Conservation (phyloP, 2,888 invertebrate species). For the Antitype chi region DNA sequence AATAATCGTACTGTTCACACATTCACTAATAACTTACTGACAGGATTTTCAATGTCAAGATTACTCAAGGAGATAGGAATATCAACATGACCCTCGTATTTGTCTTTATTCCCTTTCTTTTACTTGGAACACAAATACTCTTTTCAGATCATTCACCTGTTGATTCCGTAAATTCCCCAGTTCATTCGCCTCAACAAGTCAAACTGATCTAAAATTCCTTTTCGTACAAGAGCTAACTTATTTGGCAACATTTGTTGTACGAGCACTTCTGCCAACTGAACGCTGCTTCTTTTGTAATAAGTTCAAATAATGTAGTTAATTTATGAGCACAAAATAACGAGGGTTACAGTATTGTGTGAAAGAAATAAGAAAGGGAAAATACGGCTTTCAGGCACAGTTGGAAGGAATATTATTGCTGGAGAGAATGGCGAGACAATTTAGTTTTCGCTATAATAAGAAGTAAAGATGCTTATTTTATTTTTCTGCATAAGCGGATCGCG, state of each 20-base stretch:
- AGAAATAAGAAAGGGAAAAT: slow-evolving; percentile 58
- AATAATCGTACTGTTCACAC: slow-evolving; percentile 11
- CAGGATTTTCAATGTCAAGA: slow-evolving; percentile 36
- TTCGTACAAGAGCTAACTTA: slow-evolving; percentile 35
- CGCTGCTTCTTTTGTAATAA: slow-evolving; percentile 40
- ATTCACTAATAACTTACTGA: slow-evolving; percentile 14
- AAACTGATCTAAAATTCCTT: slow-evolving; percentile 49
- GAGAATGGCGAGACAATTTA: slow-evolving; percentile 23
- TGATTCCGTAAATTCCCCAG: slow-evolving; percentile 44
- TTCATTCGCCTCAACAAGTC: slow-evolving; percentile 44
- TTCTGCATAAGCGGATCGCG: slow-evolving; percentile 1
- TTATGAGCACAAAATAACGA: slow-evolving; percentile 47
- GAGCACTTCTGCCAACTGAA: slow-evolving; percentile 40
- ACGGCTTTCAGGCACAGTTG: slow-evolving; percentile 35
- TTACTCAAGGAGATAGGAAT: slow-evolving; percentile 29
- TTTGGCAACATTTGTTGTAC: slow-evolving; percentile 51
- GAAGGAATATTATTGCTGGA: slow-evolving; percentile 29
- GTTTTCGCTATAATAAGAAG: slow-evolving; percentile 5
- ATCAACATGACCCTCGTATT: slow-evolving; percentile 10
- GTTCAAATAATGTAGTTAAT: slow-evolving; percentile 52
- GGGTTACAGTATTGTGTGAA: slow-evolving; percentile 29
- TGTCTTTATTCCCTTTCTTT: slow-evolving; percentile 41
- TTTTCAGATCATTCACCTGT: slow-evolving; percentile 52
- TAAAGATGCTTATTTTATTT: slow-evolving; percentile 21
- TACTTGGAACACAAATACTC: slow-evolving; percentile 35